Evolutionary conservation across 1,140 invertebrate species (phyloP).

Genomic region (Cepaea nemoralis): DNA sequence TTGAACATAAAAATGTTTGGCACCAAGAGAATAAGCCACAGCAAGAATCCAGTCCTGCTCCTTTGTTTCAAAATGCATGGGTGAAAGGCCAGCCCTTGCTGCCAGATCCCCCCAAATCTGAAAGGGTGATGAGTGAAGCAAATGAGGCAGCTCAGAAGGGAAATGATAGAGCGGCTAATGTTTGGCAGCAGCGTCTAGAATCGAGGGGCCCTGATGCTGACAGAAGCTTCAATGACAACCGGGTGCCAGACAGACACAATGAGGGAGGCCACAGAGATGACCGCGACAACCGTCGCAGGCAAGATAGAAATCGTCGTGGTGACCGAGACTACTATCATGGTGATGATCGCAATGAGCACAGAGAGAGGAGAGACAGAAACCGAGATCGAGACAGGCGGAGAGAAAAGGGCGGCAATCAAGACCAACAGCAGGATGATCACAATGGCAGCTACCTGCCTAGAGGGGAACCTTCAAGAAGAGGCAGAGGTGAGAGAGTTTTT

Average conservation of each 20-base stretch:
- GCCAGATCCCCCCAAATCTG: not conserved
- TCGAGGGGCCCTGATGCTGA: constrained; percentile 3
- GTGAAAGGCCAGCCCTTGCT: not conserved
- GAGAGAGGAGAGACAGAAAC: constrained; percentile 19
- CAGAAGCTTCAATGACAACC: constrained; percentile 29
- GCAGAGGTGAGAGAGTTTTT: constrained; percentile 60
- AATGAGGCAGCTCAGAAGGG: not conserved
- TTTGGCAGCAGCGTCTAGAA: constrained; percentile 9
- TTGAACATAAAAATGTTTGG: not conserved
- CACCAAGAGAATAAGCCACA: not conserved
- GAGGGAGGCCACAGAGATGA: constrained; percentile 20
- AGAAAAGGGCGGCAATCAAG: constrained; percentile 16
- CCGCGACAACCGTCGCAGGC: constrained; percentile 40
- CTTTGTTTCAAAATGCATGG: not conserved
- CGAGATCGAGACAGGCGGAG: constrained; percentile 36
- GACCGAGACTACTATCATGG: constrained; percentile 10
- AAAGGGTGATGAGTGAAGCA: not conserved
- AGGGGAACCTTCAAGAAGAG: constrained; percentile 81
- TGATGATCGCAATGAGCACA: constrained; percentile 44
- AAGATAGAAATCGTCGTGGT: constrained; percentile 31
- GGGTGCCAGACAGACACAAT: not conserved
- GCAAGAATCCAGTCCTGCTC: not conserved
- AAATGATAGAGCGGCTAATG: not conserved
- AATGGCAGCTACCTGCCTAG: constrained; percentile 77
- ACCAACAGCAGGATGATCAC: not conserved